Conservation (phyloP, 2,797 vertebrate genomes). For the Myoxocephalus aenaeus region DNA sequence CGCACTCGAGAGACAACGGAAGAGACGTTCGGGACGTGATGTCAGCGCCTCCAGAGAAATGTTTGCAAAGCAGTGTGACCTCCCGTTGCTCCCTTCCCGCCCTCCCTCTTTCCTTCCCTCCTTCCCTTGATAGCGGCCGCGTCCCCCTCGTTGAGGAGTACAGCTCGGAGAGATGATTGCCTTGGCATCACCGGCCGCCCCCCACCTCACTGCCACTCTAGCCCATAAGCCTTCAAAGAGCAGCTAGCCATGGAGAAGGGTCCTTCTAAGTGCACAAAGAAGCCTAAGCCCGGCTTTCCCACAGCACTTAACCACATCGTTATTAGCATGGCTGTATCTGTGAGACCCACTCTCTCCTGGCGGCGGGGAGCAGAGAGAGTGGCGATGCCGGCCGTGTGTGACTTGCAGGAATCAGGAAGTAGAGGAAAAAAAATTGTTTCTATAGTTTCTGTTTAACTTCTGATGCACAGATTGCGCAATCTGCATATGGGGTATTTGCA, state of each 20-base stretch:
- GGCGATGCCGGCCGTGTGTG: conserved; percentile 21
- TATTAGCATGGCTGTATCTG: conserved; percentile 65
- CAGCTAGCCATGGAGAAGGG: conserved; percentile 58
- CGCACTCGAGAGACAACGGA: not conserved
- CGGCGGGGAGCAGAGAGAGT: not conserved
- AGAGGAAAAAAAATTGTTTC: not conserved
- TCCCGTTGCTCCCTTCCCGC: conserved; percentile 27
- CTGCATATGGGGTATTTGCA: not conserved
- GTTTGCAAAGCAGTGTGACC: conserved; percentile 11
- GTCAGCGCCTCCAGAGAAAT: too few relatives aligned
- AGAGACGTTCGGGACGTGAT: not conserved
- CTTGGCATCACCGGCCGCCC: conserved; percentile 47
- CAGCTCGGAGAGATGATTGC: conserved; percentile 60
- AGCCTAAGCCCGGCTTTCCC: conserved; percentile 61
- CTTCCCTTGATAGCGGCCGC: conserved; percentile 33
- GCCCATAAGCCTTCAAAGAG: conserved; percentile 73
- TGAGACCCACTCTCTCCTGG: conserved; percentile 28
- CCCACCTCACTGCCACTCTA: conserved; percentile 63
- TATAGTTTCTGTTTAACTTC: not conserved
- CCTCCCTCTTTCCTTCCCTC: conserved; percentile 11
- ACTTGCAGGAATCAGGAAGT: conserved; percentile 5
- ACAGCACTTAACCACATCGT: conserved; percentile 62
- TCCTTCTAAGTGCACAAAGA: conserved; percentile 68
- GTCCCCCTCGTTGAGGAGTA: conserved; percentile 34
- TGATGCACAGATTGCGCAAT: not conserved